These are phyloP conservation scores for Leucania comma DNA, from an alignment of 2,888 invertebrate species.

Conservation along the genomic window DNA sequence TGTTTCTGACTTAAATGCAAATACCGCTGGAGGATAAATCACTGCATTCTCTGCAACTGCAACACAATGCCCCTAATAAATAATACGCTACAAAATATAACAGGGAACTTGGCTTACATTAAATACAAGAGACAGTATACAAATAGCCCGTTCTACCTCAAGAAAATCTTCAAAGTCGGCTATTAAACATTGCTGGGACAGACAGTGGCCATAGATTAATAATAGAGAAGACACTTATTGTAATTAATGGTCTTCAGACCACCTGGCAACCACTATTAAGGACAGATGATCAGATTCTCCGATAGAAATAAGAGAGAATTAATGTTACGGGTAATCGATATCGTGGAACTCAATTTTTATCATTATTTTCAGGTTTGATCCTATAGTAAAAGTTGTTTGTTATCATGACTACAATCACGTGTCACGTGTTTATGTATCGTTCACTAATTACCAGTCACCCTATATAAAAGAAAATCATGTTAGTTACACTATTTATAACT, in stretches of 20 bases:
- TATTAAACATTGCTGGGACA: slow-evolving; percentile 40
- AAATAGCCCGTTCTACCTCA: slow-evolving; percentile 23
- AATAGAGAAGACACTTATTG: slow-evolving; percentile 23
- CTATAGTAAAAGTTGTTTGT: too few species aligned
- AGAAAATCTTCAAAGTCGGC: slow-evolving; percentile 44
- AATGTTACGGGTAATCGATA: not conserved
- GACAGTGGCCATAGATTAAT: slow-evolving; percentile 53
- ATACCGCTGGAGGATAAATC: slow-evolving; percentile 13
- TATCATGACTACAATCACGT: too few species aligned
- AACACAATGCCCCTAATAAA: slow-evolving; percentile 13
- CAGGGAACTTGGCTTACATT: slow-evolving; percentile 6
- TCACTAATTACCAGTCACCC: too few species aligned
- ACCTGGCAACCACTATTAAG: slow-evolving; percentile 35
- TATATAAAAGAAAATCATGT: too few species aligned
- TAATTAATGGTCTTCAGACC: slow-evolving; percentile 39
- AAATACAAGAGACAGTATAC: slow-evolving; percentile 21
- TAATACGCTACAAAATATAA: slow-evolving; percentile 15
- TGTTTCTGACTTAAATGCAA: slow-evolving; percentile 2
- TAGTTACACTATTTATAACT: too few species aligned
- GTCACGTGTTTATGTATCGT: too few species aligned
- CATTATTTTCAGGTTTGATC: too few species aligned
- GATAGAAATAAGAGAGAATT: slow-evolving; percentile 9
- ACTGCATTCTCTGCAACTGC: not conserved
- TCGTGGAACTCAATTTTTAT: not conserved
- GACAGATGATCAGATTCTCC: slow-evolving; percentile 19